Conservation (phyloP, 2,113 vertebrate species). For the Rallus limicola region DNA sequence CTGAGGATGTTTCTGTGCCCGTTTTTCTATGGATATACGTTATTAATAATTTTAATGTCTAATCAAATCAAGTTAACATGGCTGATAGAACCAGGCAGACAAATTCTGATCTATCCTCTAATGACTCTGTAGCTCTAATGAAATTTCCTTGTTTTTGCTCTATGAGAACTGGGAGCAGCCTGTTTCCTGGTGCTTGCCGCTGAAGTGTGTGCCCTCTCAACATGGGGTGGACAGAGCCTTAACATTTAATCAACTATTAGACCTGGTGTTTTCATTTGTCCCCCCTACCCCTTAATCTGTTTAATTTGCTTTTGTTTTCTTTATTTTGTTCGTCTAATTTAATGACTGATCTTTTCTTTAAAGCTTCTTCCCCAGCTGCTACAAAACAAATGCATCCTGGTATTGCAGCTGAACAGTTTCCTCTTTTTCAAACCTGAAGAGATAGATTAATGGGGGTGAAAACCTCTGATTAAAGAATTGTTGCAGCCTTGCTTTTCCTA, state of each 20-base stretch:
- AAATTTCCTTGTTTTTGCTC: conserved; percentile 22
- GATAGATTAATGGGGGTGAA: not conserved
- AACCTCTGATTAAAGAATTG: not conserved
- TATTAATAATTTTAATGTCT: not conserved
- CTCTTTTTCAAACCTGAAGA: not conserved
- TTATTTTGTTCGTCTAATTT: not conserved
- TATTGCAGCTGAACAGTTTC: not conserved
- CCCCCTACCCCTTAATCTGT: not conserved
- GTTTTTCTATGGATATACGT: not conserved
- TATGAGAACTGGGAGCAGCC: not conserved
- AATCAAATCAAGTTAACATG: not conserved
- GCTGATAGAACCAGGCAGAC: conserved; percentile 1
- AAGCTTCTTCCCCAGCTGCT: not conserved
- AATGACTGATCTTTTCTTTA: conserved; percentile 18
- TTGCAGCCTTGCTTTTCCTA: not conserved
- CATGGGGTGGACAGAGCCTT: not conserved
- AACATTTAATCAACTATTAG: not conserved
- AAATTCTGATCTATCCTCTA: conserved; percentile 26
- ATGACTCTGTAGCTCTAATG: not conserved
- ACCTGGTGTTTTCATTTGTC: not conserved
- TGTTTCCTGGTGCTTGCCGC: not conserved
- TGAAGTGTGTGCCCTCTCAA: not conserved
- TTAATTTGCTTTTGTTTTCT: not conserved
- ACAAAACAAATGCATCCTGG: not conserved
- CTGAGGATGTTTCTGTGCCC: not conserved